phyloP scores from a whole-genome alignment of 2,888 invertebrate species.

The Nasonia oneida region DNA sequence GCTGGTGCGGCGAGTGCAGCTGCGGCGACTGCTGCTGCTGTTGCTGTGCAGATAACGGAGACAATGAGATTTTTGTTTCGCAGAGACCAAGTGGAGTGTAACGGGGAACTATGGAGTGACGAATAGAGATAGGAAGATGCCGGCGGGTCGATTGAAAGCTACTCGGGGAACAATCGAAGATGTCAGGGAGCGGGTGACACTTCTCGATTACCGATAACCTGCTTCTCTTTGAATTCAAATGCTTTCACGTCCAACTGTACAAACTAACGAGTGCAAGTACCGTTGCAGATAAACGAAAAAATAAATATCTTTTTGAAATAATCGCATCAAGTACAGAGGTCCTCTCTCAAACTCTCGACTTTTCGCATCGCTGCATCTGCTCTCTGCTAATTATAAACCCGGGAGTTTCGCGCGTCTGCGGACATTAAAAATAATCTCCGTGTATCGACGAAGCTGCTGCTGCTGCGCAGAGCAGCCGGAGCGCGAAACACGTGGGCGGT shows the following conservation, averaged over 20 bases:
- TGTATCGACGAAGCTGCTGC: slow-evolving; percentile 65
- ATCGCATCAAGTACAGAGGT: not conserved
- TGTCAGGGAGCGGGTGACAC: not conserved
- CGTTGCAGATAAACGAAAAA: no score
- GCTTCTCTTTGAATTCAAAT: not conserved
- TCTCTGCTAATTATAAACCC: slow-evolving; percentile 52
- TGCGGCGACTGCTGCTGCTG: slow-evolving; percentile 24
- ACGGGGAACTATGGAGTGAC: not conserved
- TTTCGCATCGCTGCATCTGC: not conserved
- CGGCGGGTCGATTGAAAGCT: not conserved
- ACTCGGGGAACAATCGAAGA: slow-evolving; percentile 12
- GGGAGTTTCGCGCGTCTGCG: slow-evolving; percentile 66
- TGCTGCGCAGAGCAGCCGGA: not conserved
- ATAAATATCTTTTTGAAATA: not conserved
- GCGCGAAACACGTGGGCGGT: slow-evolving; percentile 59
- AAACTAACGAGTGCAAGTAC: not conserved
- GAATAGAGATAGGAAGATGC: not conserved
- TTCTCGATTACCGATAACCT: not conserved
- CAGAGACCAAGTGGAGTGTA: not conserved
- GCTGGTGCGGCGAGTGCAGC: slow-evolving; percentile 24
- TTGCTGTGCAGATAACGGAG: slow-evolving; percentile 14
- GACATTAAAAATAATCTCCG: slow-evolving; percentile 66
- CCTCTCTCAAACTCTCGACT: not conserved
- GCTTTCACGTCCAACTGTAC: not conserved
- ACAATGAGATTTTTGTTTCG: slow-evolving; percentile 17